phyloP scores from a whole-genome alignment of 2,888 invertebrate species.

The Drosophila niveifrons region DNA sequence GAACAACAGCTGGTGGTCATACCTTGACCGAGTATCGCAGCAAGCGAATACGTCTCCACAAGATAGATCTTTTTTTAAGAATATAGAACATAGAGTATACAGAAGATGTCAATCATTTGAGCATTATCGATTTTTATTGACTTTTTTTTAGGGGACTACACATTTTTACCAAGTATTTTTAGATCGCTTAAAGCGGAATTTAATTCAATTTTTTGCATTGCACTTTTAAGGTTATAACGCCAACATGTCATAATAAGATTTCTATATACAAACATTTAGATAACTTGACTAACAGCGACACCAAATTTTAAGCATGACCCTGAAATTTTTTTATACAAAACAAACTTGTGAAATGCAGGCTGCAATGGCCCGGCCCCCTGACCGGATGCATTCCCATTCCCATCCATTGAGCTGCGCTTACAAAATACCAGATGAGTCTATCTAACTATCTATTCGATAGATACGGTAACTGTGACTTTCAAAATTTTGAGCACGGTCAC shows the following conservation, averaged over 20 bases:
- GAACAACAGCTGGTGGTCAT: conserved; percentile 62
- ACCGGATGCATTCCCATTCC: conserved; percentile 45
- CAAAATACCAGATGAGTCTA: conserved; percentile 44
- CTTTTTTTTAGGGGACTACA: too few species aligned
- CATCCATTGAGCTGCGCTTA: conserved; percentile 34
- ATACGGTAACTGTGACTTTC: conserved; percentile 50
- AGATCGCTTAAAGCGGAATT: background rate
- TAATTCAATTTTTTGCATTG: background rate
- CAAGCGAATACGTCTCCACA: conserved; percentile 26
- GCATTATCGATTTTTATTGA: background rate
- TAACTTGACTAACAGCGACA: conserved; percentile 16
- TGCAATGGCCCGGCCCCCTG: conserved; percentile 6
- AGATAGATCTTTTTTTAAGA: conserved; percentile 4
- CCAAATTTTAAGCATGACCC: conserved; percentile 60
- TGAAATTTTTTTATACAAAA: conserved; percentile 49
- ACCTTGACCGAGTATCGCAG: conserved; percentile 45
- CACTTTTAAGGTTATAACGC: background rate
- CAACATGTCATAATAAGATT: conserved; percentile 6
- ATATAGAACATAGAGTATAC: background rate
- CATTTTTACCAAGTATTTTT: background rate
- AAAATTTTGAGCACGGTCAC: conserved; percentile 41
- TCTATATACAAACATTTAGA: conserved; percentile 14
- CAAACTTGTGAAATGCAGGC: conserved; percentile 62
- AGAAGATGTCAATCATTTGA: background rate
- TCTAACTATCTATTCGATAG: conserved; percentile 18